phyloP scores from a whole-genome alignment of 2,113 vertebrate genomes.

The Daphoenositta chrysoptera region DNA sequence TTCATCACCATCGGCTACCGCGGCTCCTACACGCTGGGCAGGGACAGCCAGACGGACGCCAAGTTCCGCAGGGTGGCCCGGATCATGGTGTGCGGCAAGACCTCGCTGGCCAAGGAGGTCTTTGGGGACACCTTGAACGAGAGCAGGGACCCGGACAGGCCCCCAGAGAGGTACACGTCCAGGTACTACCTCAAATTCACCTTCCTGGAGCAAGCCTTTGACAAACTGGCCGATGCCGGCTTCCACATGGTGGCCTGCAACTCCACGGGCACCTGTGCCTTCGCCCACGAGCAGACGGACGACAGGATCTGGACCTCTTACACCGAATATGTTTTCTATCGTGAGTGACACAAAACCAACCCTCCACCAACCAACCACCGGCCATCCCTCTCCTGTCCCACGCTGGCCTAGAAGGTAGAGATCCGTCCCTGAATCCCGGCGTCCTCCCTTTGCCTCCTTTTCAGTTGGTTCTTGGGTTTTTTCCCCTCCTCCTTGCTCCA shows the following conservation, averaged over 20 bases:
- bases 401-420: conserved; percentile 51
- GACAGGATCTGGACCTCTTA: conserved; percentile 99
- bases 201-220: conserved; percentile 94
- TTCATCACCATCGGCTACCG: conserved; percentile 94
- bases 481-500: neutral
- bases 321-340: conserved; percentile 97
- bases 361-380: neutral
- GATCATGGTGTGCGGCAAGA: conserved; percentile 96
- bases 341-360: conserved; percentile 81
- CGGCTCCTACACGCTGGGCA: conserved; percentile 89
- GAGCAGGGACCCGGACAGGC: conserved; percentile 89
- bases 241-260: conserved; percentile 97
- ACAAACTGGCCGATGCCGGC: conserved; percentile 87
- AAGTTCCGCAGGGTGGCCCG: conserved; percentile 90
- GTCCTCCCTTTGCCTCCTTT: neutral
- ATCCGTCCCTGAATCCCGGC: neutral
- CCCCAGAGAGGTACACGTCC: conserved; percentile 90
- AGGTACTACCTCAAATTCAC: conserved; percentile 95
- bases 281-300: conserved; percentile 90
- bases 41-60: conserved; percentile 90
- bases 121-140: conserved; percentile 94
- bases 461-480: neutral
- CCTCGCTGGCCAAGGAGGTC: conserved; percentile 90
- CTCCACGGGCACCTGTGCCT: conserved; percentile 90
- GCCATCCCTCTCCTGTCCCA: neutral